Evolutionary conservation across 2,888 invertebrate species (phyloP).

Genomic region (Anthophora plumipes): DNA sequence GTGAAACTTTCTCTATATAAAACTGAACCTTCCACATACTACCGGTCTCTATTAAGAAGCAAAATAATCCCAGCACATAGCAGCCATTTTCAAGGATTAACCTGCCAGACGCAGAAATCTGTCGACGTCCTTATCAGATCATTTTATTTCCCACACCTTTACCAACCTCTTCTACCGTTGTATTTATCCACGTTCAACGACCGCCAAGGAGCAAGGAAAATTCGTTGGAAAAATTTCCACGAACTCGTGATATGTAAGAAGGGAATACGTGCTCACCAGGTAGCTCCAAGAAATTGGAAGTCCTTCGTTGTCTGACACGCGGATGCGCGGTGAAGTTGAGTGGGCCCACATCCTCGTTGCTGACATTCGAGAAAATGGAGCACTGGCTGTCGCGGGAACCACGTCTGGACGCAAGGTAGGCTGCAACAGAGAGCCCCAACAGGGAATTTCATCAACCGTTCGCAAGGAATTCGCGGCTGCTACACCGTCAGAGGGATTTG

Average conservation of each 20-base stretch:
- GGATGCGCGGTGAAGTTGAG: slow-evolving; percentile 92
- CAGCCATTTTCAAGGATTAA: not conserved
- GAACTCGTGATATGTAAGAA: not conserved
- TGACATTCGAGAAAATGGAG: slow-evolving; percentile 89
- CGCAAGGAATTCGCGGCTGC: slow-evolving; percentile 7
- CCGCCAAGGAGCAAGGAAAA: slow-evolving; percentile 2
- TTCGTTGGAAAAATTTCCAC: not conserved
- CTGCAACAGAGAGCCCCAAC: slow-evolving; percentile 79
- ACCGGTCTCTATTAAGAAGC: no score
- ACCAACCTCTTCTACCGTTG: not conserved
- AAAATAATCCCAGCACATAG: not conserved
- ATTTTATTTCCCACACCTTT: not conserved
- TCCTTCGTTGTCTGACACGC: slow-evolving; percentile 91
- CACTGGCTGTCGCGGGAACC: slow-evolving; percentile 92
- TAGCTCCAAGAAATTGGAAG: slow-evolving; percentile 94
- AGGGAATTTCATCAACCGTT: slow-evolving; percentile 59
- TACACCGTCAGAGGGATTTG: slow-evolving; percentile 36
- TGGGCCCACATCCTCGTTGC: slow-evolving; percentile 93
- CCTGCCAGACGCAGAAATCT: not conserved
- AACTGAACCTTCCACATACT: no score
- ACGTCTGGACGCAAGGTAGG: slow-evolving; percentile 93
- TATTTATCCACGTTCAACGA: not conserved
- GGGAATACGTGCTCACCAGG: slow-evolving; percentile 87
- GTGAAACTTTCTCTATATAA: no score
- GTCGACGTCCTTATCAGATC: not conserved